These are phyloP conservation scores for Polylopha cassiicola DNA, from an alignment of 2,888 invertebrate genomes.

Conservation along the genomic window DNA sequence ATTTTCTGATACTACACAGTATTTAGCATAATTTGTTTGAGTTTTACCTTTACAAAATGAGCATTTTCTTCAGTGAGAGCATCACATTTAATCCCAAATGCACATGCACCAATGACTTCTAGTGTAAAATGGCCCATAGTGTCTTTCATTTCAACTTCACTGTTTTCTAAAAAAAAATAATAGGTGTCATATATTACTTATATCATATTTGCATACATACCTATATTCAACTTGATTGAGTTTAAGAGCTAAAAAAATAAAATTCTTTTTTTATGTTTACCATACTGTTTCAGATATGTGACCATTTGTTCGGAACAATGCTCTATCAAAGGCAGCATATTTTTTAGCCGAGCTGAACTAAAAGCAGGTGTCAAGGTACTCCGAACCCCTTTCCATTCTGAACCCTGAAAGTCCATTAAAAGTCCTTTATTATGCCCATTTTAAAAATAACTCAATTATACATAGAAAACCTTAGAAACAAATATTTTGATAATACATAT, in stretches of 20 bases:
- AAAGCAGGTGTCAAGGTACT: slow-evolving; percentile 73
- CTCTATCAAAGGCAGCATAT: slow-evolving; percentile 68
- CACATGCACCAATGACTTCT: slow-evolving; percentile 76
- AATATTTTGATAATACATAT: too few species aligned
- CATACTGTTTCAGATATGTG: slow-evolving; percentile 55
- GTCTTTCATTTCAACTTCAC: slow-evolving; percentile 74
- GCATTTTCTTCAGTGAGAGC: slow-evolving; percentile 67
- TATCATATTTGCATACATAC: too few species aligned
- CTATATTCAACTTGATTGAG: too few species aligned
- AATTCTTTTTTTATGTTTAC: slow-evolving; percentile 34
- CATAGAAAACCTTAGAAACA: too few species aligned
- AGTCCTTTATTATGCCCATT: slow-evolving; percentile 1
- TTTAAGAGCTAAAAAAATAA: not conserved
- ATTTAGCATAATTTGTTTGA: not conserved
- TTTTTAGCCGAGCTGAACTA: slow-evolving; percentile 71
- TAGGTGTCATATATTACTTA: too few species aligned
- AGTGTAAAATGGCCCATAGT: slow-evolving; percentile 74
- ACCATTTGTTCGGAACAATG: slow-evolving; percentile 67
- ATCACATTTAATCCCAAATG: slow-evolving; percentile 74
- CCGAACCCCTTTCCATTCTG: slow-evolving; percentile 74
- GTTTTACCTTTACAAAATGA: slow-evolving; percentile 65
- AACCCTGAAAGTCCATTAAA: slow-evolving; percentile 40
- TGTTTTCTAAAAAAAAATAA: slow-evolving; percentile 45
- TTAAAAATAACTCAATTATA: too few species aligned
- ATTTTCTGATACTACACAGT: not conserved